Percentiles rank a stretch among this genome's conserved stretches.
phyloP scores from a whole-genome alignment of 2,113 vertebrate species.

The Procapra przewalskii region DNA sequence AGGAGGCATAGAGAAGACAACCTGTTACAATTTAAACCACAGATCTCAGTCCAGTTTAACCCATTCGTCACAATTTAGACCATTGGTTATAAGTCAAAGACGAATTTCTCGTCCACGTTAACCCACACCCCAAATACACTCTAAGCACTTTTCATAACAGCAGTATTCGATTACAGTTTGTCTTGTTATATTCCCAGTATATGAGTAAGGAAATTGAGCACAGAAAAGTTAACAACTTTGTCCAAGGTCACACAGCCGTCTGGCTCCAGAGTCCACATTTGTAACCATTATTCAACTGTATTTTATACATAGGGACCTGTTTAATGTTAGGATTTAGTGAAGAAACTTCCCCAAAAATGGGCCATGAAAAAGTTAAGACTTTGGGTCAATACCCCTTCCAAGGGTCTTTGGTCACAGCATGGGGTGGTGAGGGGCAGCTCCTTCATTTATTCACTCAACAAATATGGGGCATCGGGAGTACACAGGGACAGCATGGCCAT shows the following conservation, averaged over 20 bases:
- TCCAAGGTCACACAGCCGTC: neutral
- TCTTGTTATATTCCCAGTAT: neutral
- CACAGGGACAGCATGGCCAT: neutral
- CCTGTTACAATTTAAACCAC: neutral
- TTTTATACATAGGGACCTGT: neutral
- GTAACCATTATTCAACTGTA: neutral
- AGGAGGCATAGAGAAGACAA: neutral
- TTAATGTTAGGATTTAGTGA: neutral
- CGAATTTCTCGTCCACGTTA: neutral
- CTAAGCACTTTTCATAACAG: neutral
- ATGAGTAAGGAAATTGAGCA: neutral
- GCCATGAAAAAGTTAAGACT: neutral
- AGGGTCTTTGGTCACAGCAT: neutral
- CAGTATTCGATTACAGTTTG: neutral
- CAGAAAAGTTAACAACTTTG: neutral
- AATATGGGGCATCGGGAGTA: neutral
- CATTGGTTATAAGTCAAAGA: neutral
- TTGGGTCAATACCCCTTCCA: neutral
- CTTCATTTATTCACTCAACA: neutral
- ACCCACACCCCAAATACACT: neutral
- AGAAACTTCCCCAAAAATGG: neutral
- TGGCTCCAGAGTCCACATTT: neutral
- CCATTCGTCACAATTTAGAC: neutral
- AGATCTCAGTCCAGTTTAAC: neutral
- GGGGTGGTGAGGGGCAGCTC: neutral